A percentile compares a stretch with the other conserved stretches of the same genome.
Conservation (phyloP, 2,113 vertebrate species). For the Chloroceryle aenea region DNA sequence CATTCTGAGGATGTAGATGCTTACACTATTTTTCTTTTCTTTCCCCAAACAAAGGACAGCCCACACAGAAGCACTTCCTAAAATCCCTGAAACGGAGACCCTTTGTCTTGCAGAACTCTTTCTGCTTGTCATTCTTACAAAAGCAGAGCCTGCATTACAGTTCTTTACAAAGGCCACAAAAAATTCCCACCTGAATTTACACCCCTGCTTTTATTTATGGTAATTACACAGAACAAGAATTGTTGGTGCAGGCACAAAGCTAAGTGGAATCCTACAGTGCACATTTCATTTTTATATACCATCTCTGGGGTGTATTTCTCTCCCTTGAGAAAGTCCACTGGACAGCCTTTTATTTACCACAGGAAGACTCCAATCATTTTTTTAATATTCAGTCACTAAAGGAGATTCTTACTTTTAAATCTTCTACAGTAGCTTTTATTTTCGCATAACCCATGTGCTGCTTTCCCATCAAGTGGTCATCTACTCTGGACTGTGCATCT, state of each 20-base stretch:
- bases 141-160: neutral
- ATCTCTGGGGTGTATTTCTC: neutral
- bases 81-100: neutral
- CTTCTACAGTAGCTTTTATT: conserved; percentile 98
- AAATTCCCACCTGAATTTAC: neutral
- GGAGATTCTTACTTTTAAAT: conserved; percentile 88
- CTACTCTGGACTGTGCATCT: conserved; percentile 96
- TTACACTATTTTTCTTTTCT: neutral
- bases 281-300: neutral
- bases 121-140: neutral
- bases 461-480: conserved; percentile 99
- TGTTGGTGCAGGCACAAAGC: neutral
- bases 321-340: neutral
- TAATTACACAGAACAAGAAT: neutral
- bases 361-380: neutral
- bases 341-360: neutral
- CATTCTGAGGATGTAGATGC: neutral
- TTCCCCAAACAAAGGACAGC: neutral
- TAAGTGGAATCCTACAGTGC: neutral
- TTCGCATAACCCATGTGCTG: conserved; percentile 99
- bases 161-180: neutral
- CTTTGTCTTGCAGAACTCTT: neutral
- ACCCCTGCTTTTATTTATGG: neutral
- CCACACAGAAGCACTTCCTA: neutral
- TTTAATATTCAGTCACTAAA: neutral